A percentile compares a stretch with the other conserved stretches of the same genome.
Conservation (phyloP, 2,888 invertebrate genomes). For the Lordiphosa andalusiaca region DNA sequence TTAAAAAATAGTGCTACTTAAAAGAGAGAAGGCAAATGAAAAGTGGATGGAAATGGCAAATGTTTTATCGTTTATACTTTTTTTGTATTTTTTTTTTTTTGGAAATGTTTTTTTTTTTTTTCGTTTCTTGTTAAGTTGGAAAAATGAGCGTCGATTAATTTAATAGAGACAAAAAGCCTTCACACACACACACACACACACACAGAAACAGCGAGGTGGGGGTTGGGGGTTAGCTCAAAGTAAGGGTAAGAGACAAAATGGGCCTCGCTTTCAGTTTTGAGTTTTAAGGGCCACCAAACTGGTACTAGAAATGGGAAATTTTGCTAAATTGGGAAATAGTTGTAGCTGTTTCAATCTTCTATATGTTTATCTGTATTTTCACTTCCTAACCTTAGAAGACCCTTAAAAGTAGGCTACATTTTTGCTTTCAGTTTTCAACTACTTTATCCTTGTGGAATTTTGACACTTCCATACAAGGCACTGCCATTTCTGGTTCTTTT, state of each 20-base stretch:
- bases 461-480: too few relatives aligned
- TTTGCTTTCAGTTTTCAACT: too few relatives aligned
- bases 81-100: slow-evolving; percentile 21
- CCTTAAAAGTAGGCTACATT: too few relatives aligned
- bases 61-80: slow-evolving; percentile 72
- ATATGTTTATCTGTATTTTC: too few relatives aligned
- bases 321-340: too few relatives aligned
- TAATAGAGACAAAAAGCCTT: slow-evolving; percentile 78
- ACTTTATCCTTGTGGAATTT: too few relatives aligned
- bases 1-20: slow-evolving; percentile 75
- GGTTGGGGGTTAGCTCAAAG: slow-evolving; percentile 2
- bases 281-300: too few relatives aligned
- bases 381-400: too few relatives aligned
- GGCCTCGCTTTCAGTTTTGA: too few relatives aligned
- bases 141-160: slow-evolving; percentile 78
- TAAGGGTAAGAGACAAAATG: slow-evolving; percentile 1
- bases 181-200: slow-evolving; percentile 42
- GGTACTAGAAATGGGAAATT: too few relatives aligned
- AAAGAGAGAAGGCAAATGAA: slow-evolving; percentile 55
- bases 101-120: slow-evolving; percentile 32
- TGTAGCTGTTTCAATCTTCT: too few relatives aligned
- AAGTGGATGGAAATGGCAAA: slow-evolving; percentile 57
- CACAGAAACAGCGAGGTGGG: slow-evolving; percentile 6
- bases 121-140: slow-evolving; percentile 75
- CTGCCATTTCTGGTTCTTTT: too few relatives aligned